Percentiles rank a stretch among this genome's conserved stretches.
Conservation (phyloP, 2,797 vertebrate genomes). For the Spinibarbus caldwelli region DNA sequence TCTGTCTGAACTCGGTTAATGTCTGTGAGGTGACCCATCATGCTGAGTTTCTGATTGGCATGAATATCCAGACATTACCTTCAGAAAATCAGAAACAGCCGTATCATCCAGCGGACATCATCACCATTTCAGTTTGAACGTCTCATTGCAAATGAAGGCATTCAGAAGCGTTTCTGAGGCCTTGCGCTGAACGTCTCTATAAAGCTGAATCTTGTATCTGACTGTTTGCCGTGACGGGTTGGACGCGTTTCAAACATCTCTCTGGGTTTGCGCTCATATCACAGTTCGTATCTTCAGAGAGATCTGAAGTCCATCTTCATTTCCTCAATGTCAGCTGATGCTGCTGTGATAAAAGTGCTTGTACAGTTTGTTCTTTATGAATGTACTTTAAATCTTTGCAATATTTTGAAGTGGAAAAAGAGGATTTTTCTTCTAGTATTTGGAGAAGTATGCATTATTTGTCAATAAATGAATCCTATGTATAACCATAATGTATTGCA, state of each 20-base stretch:
- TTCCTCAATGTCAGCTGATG: neutral
- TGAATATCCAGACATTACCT: neutral
- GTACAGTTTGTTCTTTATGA: neutral
- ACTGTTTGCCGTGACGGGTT: neutral
- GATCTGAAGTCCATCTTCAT: neutral
- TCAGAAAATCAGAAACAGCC: neutral
- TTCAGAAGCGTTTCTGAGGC: neutral
- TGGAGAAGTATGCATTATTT: neutral
- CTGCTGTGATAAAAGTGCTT: neutral
- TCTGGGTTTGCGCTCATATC: neutral
- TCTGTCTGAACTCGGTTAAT: neutral
- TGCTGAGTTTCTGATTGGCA: slow-evolving; percentile 21
- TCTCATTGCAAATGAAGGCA: neutral
- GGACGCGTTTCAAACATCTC: neutral
- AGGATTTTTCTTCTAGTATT: neutral
- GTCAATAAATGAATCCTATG: neutral
- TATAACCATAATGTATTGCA: neutral
- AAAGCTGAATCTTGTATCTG: neutral
- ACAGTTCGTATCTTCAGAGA: neutral
- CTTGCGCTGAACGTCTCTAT: neutral
- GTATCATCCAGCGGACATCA: neutral
- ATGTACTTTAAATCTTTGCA: neutral
- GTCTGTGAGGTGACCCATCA: neutral
- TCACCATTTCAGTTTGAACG: neutral
- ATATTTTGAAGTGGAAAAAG: too few relatives aligned